Percentiles rank a stretch among this genome's conserved stretches.
Conservation (phyloP, 2,888 invertebrate species). For the Lycocerus yunnanus region DNA sequence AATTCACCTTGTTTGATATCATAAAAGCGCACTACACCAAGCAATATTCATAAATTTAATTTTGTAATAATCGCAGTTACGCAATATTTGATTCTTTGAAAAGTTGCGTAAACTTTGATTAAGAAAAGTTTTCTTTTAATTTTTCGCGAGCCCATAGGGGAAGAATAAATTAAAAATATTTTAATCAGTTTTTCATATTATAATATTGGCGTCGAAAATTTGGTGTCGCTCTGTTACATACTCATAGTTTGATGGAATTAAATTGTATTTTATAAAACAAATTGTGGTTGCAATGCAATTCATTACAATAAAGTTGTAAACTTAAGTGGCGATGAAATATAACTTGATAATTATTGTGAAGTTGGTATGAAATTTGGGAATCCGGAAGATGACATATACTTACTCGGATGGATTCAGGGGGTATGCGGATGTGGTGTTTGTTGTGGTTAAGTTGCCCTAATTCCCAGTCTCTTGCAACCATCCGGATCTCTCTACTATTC, state of each 20-base stretch:
- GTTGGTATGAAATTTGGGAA: slow-evolving; percentile 21
- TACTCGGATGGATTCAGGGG: slow-evolving; percentile 35
- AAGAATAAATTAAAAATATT: neutral
- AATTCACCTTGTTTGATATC: neutral
- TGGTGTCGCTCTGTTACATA: no score
- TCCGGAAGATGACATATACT: slow-evolving; percentile 22
- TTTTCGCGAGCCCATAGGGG: neutral
- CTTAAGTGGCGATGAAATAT: neutral
- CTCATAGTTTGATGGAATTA: no score
- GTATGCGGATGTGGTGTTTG: slow-evolving; percentile 30
- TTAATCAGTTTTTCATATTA: neutral
- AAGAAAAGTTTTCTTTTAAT: neutral
- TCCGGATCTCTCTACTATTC: slow-evolving; percentile 58
- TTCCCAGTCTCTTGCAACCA: slow-evolving; percentile 57
- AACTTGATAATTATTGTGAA: slow-evolving; percentile 25
- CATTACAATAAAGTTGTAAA: neutral
- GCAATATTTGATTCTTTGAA: neutral
- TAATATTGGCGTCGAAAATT: neutral
- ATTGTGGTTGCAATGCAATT: neutral
- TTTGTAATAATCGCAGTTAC: neutral
- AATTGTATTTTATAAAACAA: neutral
- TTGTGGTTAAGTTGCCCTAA: slow-evolving; percentile 35
- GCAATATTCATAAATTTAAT: neutral
- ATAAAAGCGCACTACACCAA: neutral
- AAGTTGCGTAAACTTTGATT: neutral